Conservation (phyloP, 2,797 vertebrate genomes). For the Pangasius mekongensis region DNA sequence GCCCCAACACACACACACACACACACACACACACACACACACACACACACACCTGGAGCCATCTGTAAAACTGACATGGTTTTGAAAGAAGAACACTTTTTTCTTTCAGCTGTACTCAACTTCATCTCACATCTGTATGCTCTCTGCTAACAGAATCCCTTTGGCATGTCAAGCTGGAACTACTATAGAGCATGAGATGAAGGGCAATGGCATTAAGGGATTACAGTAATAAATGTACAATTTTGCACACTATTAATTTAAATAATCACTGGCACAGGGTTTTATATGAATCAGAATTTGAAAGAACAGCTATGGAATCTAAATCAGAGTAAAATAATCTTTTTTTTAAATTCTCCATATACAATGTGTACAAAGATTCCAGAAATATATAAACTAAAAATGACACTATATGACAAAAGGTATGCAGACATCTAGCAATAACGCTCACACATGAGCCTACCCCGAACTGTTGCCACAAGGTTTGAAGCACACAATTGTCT, state of each 20-base stretch:
- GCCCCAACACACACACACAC: neutral
- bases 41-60: neutral
- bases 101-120: constrained; percentile 12
- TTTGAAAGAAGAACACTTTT: neutral
- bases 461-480: neutral
- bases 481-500: neutral
- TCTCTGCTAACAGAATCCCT: constrained; percentile 9
- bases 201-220: neutral
- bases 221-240: neutral
- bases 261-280: neutral
- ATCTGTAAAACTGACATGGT: constrained; percentile 38
- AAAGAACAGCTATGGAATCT: neutral
- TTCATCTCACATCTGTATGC: constrained; percentile 11
- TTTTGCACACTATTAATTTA: neutral
- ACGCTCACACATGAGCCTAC: neutral
- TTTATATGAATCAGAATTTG: neutral
- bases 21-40: constrained; percentile 21
- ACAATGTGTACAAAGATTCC: neutral
- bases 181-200: neutral
- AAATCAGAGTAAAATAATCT: neutral
- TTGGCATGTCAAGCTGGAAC: constrained; percentile 18
- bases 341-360: neutral
- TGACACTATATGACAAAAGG: neutral
- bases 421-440: neutral
- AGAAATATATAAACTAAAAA: neutral